These are phyloP conservation scores for Mastacembelus armatus DNA, from an alignment of 2,797 vertebrate genomes.

Conservation along the genomic window DNA sequence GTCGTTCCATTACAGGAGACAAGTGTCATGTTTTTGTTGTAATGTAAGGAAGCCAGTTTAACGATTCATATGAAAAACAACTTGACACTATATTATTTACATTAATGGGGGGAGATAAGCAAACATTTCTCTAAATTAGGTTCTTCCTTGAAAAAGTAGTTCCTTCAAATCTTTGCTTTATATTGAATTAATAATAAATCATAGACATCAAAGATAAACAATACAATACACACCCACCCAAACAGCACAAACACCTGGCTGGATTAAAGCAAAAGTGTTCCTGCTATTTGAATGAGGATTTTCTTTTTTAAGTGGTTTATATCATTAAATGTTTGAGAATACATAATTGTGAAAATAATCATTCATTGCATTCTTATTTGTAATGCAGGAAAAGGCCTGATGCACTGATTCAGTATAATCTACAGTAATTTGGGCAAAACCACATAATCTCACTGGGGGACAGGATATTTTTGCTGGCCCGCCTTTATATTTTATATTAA, in stretches of 20 bases:
- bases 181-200: no score
- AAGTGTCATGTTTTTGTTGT: not conserved
- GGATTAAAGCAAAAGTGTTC: no score
- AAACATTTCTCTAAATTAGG: not conserved
- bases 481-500: not conserved
- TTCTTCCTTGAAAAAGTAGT: not conserved
- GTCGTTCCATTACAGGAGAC: no score
- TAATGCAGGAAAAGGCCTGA: no score
- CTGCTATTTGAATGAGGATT: no score
- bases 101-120: not conserved
- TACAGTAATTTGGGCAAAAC: not conserved
- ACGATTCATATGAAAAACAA: not conserved
- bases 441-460: not conserved
- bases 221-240: no score
- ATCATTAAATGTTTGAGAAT: no score
- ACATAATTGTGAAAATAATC: not conserved
- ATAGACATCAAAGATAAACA: no score
- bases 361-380: no score
- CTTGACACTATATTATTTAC: not conserved
- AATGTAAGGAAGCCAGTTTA: constrained; percentile 1
- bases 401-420: not conserved
- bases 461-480: not conserved
- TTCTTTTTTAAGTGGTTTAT: no score
- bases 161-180: not conserved
- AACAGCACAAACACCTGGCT: not conserved